Base-by-base conservation (phyloP, 1,140 invertebrate genomes). In the Eulimnadia texana region DNA sequence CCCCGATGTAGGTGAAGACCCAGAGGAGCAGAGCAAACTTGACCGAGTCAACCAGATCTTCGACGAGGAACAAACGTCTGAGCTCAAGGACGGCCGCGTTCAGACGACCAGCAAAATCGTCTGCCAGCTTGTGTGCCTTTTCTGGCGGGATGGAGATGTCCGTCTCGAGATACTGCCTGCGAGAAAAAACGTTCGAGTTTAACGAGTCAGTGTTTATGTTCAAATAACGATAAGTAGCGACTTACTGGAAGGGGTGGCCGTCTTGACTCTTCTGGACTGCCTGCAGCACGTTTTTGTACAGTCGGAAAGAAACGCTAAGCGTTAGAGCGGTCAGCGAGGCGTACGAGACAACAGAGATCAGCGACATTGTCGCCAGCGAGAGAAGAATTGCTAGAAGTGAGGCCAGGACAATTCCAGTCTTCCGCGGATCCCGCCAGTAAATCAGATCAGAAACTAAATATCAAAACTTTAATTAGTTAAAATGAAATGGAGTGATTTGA, bases 201-300 rank as follows among this genome's bases (percentile, higher is more conserved):
- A 57, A n/a, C n/a, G 20, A 10, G 19, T 9, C 19, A 19, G 19
- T 16, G 13, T 24, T 2, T 27, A 62, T 62, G 50, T 20, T 47
- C 1, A 23, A 33, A 27, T 13, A 53, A 27, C 20, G 19, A 25
- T 22, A 19, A 60, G 52, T 51, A 60, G 6, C 23, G 50, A 51
- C 52, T 84, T 73, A 93, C 91, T 95, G 93, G 84, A 98, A 98
- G 62, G 95, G 93, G 76, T 98, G 92, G 72, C 90, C 91, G 71
- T 96, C 93, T 67, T 87, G 86, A 65, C 92, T 94, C 76, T 98
- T 98, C 76, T 98, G 93, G 65, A 99, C 84, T 66, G 93, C 92
- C 71, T 93, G 89, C 72, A 96, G 82, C 66, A 97, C 84, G 72
- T 86, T 90, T 79, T 94, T 96, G 81, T 97, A 98, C 68, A 98